Evolutionary conservation across 2,113 vertebrate species (phyloP), one percentile per base, ranked within the genome.

Genomic region (Chionis minor): DNA sequence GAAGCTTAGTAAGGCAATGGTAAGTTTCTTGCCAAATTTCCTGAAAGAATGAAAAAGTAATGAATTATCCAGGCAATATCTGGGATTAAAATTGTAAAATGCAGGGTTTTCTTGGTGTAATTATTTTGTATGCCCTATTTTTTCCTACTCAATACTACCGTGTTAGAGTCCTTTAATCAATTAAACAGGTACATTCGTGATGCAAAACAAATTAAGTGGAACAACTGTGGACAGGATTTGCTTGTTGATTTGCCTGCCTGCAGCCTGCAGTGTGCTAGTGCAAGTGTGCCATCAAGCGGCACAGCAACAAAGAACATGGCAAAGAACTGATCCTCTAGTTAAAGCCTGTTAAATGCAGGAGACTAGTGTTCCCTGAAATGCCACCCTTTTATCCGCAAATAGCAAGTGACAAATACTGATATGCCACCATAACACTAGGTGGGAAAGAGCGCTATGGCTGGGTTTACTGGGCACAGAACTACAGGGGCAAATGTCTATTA

Each of bases 221-320:
- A 92, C 52, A 94, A 44, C 35, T 61, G 22, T 27, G 67, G 51
- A 47, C 52, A 32, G 45, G 24, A 55, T 92, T 84, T 79, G 73
- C 59, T 58, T 27, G 62, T 17, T 78, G 63, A 40, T 83, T 35
- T 85, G 62, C 32, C 15, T 30, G 27, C 5, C 24, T 73, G 10
- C 45, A 59, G 23, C 12, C 20, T 30, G 62, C 35, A 7, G 73
- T 61, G 42, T 59, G 59, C 86, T 96, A 28, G 81, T 70, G 84
- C 91, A 95, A 95, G 66, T 23, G 58, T 96, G 98, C 94, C 98
- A 98, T 87, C 98, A 97, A 88, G 96, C 51, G 98, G 97, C 70
- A 47, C 9, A 42, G 16, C 18, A 65, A 13, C 10, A 40, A 84
- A 88, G 81, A 56, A 20, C 40, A 7, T 15, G 10, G 35, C 54